These are phyloP conservation scores for Eremophila alpestris DNA, from an alignment of 2,797 vertebrate species.

Conservation along the genomic window DNA sequence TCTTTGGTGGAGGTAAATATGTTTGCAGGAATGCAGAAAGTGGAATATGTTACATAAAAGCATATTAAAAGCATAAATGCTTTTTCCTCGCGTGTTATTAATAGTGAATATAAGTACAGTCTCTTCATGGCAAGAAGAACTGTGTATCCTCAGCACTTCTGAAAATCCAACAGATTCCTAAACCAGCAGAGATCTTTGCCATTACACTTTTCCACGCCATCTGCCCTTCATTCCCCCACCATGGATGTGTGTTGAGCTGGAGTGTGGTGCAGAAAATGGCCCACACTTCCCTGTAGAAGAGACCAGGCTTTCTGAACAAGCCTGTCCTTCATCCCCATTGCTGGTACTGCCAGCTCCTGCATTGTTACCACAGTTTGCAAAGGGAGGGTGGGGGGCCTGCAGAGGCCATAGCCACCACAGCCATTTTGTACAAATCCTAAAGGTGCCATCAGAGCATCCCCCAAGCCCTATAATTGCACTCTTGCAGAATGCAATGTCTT, in stretches of 20 bases:
- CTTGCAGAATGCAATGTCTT: neutral
- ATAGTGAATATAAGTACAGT: neutral
- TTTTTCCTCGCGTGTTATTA: neutral
- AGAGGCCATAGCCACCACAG: neutral
- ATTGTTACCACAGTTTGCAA: neutral
- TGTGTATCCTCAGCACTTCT: neutral
- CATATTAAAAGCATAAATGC: neutral
- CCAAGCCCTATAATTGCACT: neutral
- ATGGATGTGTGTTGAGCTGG: neutral
- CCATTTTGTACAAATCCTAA: neutral
- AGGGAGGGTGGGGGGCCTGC: accelerated
- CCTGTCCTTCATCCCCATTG: neutral
- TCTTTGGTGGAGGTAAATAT: accelerated
- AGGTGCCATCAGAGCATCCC: neutral
- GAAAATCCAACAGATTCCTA: neutral
- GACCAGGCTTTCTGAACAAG: neutral
- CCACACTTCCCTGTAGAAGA: neutral
- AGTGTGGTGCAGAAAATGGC: neutral
- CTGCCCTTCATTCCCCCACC: neutral
- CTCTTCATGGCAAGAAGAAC: neutral
- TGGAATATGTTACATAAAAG: neutral
- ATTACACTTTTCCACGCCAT: neutral
- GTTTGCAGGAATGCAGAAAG: neutral
- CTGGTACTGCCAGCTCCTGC: neutral
- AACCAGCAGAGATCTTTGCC: neutral